A percentile compares a stretch with the other conserved stretches of the same genome.
Evolutionary conservation across 2,888 invertebrate species (phyloP).

Genomic region (Drosophila anomalata): DNA sequence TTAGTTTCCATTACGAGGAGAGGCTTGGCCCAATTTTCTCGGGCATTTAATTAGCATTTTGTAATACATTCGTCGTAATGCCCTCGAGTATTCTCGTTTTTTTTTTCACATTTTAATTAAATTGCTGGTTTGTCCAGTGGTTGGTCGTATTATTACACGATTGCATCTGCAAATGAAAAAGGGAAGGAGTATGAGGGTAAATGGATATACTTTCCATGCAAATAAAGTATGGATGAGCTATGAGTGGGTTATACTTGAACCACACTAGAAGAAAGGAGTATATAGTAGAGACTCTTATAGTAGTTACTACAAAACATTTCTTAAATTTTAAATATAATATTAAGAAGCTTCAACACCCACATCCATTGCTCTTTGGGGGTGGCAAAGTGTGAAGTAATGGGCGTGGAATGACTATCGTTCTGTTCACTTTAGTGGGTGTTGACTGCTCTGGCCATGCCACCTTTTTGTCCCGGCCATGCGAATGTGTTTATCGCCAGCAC

Average conservation of each 20-base stretch:
- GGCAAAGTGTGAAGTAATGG: not conserved
- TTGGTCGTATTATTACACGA: constrained; percentile 42
- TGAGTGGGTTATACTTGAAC: constrained; percentile 2
- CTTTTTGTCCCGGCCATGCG: constrained; percentile 14
- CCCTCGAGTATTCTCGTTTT: constrained; percentile 68
- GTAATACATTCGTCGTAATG: constrained; percentile 70
- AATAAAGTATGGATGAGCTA: constrained; percentile 23
- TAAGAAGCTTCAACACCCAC: too few relatives aligned
- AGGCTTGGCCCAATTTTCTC: constrained; percentile 70
- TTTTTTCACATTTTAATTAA: constrained; percentile 72
- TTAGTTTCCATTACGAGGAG: constrained; percentile 51
- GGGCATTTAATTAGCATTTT: constrained; percentile 75
- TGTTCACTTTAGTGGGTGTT: constrained; percentile 25
- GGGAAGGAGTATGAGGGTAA: not conserved
- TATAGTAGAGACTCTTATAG: not conserved
- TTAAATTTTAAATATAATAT: too few relatives aligned
- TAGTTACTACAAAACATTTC: too few relatives aligned
- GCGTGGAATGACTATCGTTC: constrained; percentile 30
- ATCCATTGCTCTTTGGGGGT: not conserved
- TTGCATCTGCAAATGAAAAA: constrained; percentile 23
- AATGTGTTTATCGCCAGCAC: constrained; percentile 44
- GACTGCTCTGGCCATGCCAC: constrained; percentile 21
- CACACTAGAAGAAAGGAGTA: not conserved
- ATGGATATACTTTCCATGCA: constrained; percentile 26
- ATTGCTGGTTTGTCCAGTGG: constrained; percentile 60